These are phyloP conservation scores for Tenthredo mesomela DNA, from an alignment of 2,888 invertebrate genomes.

Conservation along the genomic window DNA sequence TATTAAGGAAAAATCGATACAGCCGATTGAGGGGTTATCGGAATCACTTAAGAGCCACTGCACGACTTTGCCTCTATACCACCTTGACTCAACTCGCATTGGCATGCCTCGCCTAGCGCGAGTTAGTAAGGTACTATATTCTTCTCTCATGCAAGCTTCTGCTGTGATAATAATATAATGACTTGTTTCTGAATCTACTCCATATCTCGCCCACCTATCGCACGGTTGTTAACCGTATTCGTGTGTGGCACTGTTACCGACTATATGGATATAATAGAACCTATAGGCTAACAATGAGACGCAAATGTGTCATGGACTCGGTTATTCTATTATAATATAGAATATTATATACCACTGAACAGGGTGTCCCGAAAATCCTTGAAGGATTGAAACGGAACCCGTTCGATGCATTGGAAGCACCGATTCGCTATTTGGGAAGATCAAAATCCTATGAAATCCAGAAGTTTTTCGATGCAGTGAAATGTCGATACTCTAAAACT, in stretches of 20 bases:
- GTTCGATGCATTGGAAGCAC: too few relatives aligned
- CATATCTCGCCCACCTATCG: constrained; percentile 37
- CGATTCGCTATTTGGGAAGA: too few relatives aligned
- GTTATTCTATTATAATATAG: not conserved
- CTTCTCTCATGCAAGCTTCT: not conserved
- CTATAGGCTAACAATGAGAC: constrained; percentile 26
- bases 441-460: too few relatives aligned
- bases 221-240: constrained; percentile 34
- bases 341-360: not conserved
- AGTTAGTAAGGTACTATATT: constrained; percentile 53
- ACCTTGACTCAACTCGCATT: constrained; percentile 66
- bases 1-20: not conserved
- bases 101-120: constrained; percentile 61
- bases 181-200: constrained; percentile 34
- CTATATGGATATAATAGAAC: not conserved
- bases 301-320: constrained; percentile 35
- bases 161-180: constrained; percentile 41
- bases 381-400: too few relatives aligned
- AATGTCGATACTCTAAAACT: not conserved
- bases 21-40: constrained; percentile 76
- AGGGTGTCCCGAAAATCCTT: constrained; percentile 8
- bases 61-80: constrained; percentile 67
- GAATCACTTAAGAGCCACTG: constrained; percentile 75
- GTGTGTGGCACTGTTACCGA: constrained; percentile 1
- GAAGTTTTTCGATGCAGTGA: not conserved